Evolutionary conservation across 2,888 invertebrate genomes (phyloP), one percentile per base, ranked within the genome.

Genomic region (Callinectes sapidus): DNA sequence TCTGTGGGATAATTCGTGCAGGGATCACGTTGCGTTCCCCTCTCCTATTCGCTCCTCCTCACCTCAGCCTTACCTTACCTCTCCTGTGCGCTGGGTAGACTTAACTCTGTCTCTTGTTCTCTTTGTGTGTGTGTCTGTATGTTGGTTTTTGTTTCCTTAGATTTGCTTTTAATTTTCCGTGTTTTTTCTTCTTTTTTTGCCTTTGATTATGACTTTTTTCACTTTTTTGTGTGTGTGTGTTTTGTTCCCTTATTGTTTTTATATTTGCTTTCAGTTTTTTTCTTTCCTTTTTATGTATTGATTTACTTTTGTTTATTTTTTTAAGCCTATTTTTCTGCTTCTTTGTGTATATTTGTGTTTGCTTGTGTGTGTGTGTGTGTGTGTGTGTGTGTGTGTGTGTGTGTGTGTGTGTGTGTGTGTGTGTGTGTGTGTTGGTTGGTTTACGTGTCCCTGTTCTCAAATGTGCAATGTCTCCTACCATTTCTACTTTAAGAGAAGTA

Each of bases 1-100:
- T 28, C 71, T 77, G 13, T 10, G 71, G 71, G 71, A 77, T 77
- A 77, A 77, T 28, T 77, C 71, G n/a, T 77, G 61, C 71, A 77
- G 61, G 71, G 71, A 77, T 77, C 71, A 77, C 71, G 71, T 28
- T n/a, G 71, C 71, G 28, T n/a, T 13, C 71, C 71, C 28, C 71
- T 23, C 61, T 1, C 71, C 71, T 14, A 77, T 32, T 13, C 28
- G 28, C 71, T 8, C 28, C 71, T 8, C 28, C n/a, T 28, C 71
- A 2, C 10, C 71, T 13, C 71, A 10, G 5, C 71, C 71, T n/a
- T n/a, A 28, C 10, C 71, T 77, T 77, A n/a, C 28, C 28, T 77
- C 71, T 77, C 71, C 61, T 61, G 23, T 61, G 23, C 61, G 23
- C 23, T 23, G 3, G 23, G 61, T 0, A 61, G 23, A 18, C 61